Conservation (phyloP, 2,113 vertebrate species). For the Varanus salvator region DNA sequence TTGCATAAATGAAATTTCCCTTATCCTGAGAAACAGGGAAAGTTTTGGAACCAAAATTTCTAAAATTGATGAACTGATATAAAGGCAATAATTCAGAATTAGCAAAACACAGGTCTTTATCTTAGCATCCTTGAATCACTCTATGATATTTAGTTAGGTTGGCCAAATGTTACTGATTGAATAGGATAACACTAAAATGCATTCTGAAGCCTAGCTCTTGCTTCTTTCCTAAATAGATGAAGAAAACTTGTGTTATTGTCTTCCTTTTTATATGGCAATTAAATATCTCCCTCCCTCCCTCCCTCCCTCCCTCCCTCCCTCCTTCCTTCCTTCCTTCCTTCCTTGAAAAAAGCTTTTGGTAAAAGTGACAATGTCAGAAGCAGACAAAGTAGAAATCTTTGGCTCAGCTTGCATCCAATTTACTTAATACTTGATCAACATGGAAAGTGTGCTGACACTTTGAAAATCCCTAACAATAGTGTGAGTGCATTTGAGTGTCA, state of each 20-base stretch:
- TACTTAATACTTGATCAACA: conserved; percentile 55
- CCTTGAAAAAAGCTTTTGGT: conserved; percentile 17
- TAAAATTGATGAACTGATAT: not conserved
- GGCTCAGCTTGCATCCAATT: conserved; percentile 59
- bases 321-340: too few species aligned
- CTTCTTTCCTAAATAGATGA: accelerated
- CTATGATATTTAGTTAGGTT: not conserved
- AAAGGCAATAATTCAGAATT: not conserved
- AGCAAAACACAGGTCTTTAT: not conserved
- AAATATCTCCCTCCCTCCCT: not conserved
- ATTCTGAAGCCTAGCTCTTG: not conserved
- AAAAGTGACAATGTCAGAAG: conserved; percentile 42
- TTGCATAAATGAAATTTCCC: not conserved
- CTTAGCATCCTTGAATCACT: not conserved
- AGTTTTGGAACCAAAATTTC: not conserved
- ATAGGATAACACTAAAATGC: not conserved
- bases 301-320: too few species aligned
- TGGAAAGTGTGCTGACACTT: conserved; percentile 26
- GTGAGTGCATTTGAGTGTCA: not conserved
- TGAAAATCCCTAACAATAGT: conserved; percentile 7
- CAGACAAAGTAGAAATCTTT: conserved; percentile 48
- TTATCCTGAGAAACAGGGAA: not conserved
- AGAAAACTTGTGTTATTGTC: not conserved
- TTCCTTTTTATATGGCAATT: not conserved
- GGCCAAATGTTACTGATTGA: conserved; percentile 11